Conservation (phyloP, 2,797 vertebrate genomes). For the Borostomias antarcticus region DNA sequence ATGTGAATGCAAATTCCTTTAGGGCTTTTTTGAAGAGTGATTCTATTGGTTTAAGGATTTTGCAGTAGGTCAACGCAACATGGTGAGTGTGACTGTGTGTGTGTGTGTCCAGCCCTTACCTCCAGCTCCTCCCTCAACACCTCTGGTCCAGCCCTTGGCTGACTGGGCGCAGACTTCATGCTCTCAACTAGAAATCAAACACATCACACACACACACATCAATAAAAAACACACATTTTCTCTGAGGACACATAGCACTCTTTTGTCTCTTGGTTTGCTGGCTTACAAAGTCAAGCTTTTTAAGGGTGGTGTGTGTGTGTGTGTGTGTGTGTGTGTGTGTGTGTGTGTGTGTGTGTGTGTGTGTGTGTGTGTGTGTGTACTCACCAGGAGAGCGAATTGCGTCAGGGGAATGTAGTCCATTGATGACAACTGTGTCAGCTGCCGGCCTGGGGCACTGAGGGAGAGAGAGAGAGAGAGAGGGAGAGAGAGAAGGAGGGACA, state of each 20-base stretch:
- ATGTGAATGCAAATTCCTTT: no score
- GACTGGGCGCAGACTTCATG: constrained; percentile 48
- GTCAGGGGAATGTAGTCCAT: constrained; percentile 51
- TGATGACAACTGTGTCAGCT: constrained; percentile 42
- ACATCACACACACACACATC: not conserved
- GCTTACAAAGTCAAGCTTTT: no score
- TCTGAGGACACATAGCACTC: no score
- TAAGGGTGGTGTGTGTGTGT: no score
- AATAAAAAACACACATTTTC: not conserved
- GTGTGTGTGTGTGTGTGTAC: constrained; percentile 21
- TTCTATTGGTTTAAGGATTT: no score
- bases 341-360: not conserved
- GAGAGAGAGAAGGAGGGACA: constrained; percentile 6
- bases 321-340: not conserved
- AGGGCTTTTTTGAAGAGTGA: no score
- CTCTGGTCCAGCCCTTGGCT: constrained; percentile 33
- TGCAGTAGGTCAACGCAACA: no score
- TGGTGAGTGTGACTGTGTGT: not conserved
- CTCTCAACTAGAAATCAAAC: constrained; percentile 54
- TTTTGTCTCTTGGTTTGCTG: no score
- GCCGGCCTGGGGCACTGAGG: constrained; percentile 42
- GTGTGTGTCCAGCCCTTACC: constrained; percentile 48
- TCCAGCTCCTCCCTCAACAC: constrained; percentile 50
- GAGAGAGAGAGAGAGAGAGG: not conserved
- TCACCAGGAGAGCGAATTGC: constrained; percentile 58